Evolutionary conservation across 2,888 invertebrate species (phyloP).

Genomic region (Scaptomyza cyrtandrae): DNA sequence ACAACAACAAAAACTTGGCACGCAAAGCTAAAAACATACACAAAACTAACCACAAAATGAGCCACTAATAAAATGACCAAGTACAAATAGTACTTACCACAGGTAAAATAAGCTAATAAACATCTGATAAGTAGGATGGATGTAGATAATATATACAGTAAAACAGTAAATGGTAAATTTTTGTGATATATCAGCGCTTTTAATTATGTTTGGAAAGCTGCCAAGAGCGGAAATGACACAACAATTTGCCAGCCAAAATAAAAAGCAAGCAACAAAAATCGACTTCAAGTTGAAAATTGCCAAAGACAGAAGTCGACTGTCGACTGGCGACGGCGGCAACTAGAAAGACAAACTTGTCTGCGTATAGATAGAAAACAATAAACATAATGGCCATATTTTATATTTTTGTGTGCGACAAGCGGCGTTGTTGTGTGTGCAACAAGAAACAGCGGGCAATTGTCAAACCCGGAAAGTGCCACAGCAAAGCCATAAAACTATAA

Average conservation of each 20-base stretch:
- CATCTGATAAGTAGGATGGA: constrained; percentile 7
- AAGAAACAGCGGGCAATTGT: constrained; percentile 77
- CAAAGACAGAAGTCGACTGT: constrained; percentile 51
- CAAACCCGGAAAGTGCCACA: constrained; percentile 39
- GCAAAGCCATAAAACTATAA: constrained; percentile 52
- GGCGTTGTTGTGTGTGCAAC: constrained; percentile 16
- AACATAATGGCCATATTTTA: constrained; percentile 79
- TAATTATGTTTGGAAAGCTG: constrained; percentile 69
- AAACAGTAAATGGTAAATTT: background rate
- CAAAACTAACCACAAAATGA: constrained; percentile 31
- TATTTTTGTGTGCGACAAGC: constrained; percentile 51
- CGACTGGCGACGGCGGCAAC: constrained; percentile 12
- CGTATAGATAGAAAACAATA: constrained; percentile 56
- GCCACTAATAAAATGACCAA: constrained; percentile 18
- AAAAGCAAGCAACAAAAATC: constrained; percentile 67
- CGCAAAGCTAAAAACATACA: constrained; percentile 26
- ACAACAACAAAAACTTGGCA: constrained; percentile 18
- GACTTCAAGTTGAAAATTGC: constrained; percentile 75
- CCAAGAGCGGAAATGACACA: constrained; percentile 54
- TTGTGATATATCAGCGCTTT: constrained; percentile 37
- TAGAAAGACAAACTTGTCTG: constrained; percentile 17
- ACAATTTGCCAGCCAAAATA: constrained; percentile 28
- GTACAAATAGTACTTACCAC: background rate
- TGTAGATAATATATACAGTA: constrained; percentile 1
- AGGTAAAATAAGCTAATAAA: constrained; percentile 35